Base-by-base conservation (phyloP, 2,797 vertebrate genomes). In the Smutsia gigantea region DNA sequence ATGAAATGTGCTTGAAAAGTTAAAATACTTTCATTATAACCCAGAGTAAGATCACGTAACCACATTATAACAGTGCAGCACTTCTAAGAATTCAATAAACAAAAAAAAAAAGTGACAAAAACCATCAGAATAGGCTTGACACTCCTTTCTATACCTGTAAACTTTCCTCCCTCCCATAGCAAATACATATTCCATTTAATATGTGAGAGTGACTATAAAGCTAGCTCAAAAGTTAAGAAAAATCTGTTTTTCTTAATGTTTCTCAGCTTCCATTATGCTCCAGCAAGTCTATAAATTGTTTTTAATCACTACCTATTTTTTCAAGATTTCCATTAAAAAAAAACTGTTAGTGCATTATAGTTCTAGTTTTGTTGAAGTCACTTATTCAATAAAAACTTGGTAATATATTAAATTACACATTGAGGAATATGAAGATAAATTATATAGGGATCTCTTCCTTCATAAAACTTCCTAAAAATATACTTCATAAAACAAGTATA, bases 251-350 rank as follows among this genome's bases (percentile, higher is more conserved):
- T 29, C 46, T 59, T 94, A 29, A 51, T 63, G 64, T 31, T 83
- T 84, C 31, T 81, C 31, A 79, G 46, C 87, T 88, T 85, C 72
- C 39, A 93, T 51, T 81, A 82, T 55, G 15, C 18, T 91, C 23
- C 12, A 93, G 18, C 10, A 96, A 83, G 82, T 25, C 64, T 69
- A 61, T 63, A 81, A 69, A 87, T 17, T 90, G 12, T 77, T 96
- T 92, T 94, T 46, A 87, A 75, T 61, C 46, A 89, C 34, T 93
- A 61, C 49, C 63, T 61, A 66, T 66, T 90, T 84, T 95, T 90
- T 72, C 49, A 93, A 79, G 49, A 84, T 74, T 95, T 93, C 34
- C 94, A 69, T 79, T 93, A 55, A 66, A 25, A 66, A 25, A 93
- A 91, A 87, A 31, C 18, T 61, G 39, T n/a, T 91, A 82, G 12